These are phyloP conservation scores for Carassius auratus DNA, from an alignment of 2,113 vertebrate species.

Conservation along the genomic window DNA sequence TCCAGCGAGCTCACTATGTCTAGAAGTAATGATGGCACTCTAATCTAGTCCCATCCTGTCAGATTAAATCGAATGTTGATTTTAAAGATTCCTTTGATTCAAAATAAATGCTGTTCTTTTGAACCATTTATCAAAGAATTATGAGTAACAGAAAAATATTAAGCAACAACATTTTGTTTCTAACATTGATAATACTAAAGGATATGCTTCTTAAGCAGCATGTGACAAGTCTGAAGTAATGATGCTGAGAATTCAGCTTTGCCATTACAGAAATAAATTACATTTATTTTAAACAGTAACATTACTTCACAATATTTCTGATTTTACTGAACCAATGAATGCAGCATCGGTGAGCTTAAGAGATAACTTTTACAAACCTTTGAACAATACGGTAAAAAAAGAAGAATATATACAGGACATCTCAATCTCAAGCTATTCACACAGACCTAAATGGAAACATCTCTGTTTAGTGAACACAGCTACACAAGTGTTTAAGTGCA, in stretches of 20 bases:
- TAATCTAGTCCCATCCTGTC: slow-evolving; percentile 10
- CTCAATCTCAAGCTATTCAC: slow-evolving; percentile 23
- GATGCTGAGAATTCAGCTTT: background rate
- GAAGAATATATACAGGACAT: background rate
- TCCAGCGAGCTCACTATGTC: background rate
- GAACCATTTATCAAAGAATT: background rate
- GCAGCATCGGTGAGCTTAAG: background rate
- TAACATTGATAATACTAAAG: background rate
- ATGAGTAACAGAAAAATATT: background rate
- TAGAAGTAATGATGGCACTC: background rate
- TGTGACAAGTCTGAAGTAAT: background rate
- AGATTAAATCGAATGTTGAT: background rate
- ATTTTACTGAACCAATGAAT: background rate
- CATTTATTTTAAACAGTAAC: background rate
- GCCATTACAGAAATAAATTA: background rate
- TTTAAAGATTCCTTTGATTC: background rate
- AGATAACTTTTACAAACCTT: background rate
- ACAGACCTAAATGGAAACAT: slow-evolving; percentile 38
- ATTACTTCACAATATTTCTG: background rate
- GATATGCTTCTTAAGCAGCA: background rate
- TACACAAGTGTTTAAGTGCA: background rate
- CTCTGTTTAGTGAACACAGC: slow-evolving; percentile 28
- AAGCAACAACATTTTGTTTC: background rate
- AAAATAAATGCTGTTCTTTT: background rate
- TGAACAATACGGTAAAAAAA: background rate